Evolutionary conservation across 2,113 vertebrate genomes (phyloP).

Genomic region (Gavialis gangeticus): DNA sequence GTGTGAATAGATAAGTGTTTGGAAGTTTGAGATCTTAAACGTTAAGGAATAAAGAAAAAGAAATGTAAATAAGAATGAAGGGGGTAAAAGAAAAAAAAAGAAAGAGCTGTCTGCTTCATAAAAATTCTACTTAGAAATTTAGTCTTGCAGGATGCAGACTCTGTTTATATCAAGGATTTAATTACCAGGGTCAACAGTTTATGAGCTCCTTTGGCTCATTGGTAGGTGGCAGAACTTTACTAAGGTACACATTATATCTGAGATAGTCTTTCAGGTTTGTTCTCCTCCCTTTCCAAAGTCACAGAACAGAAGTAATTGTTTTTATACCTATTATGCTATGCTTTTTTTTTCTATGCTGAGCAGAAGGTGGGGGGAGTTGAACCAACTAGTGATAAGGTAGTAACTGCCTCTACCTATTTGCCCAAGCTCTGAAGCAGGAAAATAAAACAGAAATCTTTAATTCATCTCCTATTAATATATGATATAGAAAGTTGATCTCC

Average conservation of each 20-base stretch:
- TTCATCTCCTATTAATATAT: neutral
- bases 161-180: slow-evolving; percentile 8
- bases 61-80: neutral
- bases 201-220: slow-evolving; percentile 44
- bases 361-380: neutral
- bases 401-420: neutral
- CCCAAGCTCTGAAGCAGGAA: neutral
- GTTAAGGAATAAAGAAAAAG: slow-evolving; percentile 12
- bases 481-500: neutral
- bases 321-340: neutral
- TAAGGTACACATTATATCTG: neutral
- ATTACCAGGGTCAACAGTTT: slow-evolving; percentile 41
- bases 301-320: neutral
- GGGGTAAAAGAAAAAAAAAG: neutral
- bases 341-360: neutral
- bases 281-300: neutral
- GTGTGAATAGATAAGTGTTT: neutral
- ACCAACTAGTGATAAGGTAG: neutral
- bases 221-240: slow-evolving; percentile 49
- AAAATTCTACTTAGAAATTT: slow-evolving; percentile 17
- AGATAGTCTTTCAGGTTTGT: neutral
- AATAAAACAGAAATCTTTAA: neutral
- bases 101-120: neutral
- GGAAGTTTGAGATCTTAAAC: slow-evolving; percentile 17
- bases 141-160: neutral